phyloP scores from a whole-genome alignment of 2,888 invertebrate species.

The Pseudanteris insignis region DNA sequence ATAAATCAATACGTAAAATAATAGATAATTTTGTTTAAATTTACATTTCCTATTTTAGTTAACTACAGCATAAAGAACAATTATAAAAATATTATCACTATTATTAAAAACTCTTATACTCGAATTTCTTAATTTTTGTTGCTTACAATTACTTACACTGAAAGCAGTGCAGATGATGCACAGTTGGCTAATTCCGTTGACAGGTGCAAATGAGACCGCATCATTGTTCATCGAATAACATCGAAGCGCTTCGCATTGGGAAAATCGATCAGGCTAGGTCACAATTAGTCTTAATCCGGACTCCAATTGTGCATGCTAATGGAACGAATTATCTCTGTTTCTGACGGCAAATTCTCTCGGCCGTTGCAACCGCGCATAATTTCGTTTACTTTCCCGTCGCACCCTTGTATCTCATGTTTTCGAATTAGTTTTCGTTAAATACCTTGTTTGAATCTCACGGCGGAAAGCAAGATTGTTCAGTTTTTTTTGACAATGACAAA shows the following conservation, averaged over 20 bases:
- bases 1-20: too few species aligned
- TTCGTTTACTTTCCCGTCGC: not conserved
- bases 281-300: conserved; percentile 24
- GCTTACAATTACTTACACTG: too few species aligned
- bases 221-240: conserved; percentile 11
- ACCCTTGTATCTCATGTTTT: conserved; percentile 6
- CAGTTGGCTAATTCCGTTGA: too few species aligned
- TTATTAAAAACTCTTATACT: too few species aligned
- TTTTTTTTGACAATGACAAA: conserved; percentile 24
- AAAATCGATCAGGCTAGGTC: conserved; percentile 17
- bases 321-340: conserved; percentile 5
- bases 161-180: too few species aligned
- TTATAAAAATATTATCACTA: too few species aligned
- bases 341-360: not conserved
- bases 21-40: too few species aligned
- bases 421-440: not conserved
- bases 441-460: conserved; percentile 1
- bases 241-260: conserved; percentile 15
- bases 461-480: conserved; percentile 11
- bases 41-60: too few species aligned
- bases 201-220: conserved; percentile 22
- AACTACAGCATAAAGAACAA: too few species aligned
- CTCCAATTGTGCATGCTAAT: conserved; percentile 20
- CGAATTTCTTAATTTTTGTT: too few species aligned
- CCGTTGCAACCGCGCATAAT: conserved; percentile 2